phyloP scores from a whole-genome alignment of 2,888 invertebrate genomes.

The Cosmia trapezina region DNA sequence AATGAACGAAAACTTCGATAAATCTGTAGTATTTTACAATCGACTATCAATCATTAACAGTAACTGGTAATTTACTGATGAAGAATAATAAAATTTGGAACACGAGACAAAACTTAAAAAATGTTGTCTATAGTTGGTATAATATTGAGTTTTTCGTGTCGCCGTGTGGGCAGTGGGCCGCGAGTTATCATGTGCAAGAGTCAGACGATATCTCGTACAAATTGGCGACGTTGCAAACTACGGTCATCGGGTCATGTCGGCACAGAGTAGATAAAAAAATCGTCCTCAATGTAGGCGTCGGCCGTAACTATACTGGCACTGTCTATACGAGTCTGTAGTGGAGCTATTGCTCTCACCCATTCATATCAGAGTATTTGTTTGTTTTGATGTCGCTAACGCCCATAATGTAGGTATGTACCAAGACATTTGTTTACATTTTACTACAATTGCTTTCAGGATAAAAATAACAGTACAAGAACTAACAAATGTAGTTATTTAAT shows the following conservation, averaged over 20 bases:
- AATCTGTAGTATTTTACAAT: constrained; percentile 39
- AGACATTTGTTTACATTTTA: constrained; percentile 31
- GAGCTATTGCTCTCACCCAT: constrained; percentile 41
- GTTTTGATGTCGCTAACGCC: constrained; percentile 47
- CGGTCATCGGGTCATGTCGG: constrained; percentile 78
- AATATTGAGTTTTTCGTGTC: constrained; percentile 40
- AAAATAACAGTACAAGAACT: constrained; percentile 1
- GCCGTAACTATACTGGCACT: constrained; percentile 52
- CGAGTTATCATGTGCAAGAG: constrained; percentile 65
- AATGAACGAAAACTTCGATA: constrained; percentile 34
- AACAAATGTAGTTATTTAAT: neutral
- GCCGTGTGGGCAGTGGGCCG: constrained; percentile 29
- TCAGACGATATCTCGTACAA: constrained; percentile 75
- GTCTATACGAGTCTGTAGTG: constrained; percentile 61
- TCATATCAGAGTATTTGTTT: constrained; percentile 56
- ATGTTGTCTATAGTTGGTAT: constrained; percentile 7
- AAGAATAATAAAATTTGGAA: constrained; percentile 39
- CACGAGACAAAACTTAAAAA: constrained; percentile 28
- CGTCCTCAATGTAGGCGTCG: constrained; percentile 64
- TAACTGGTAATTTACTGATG: constrained; percentile 16
- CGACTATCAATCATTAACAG: constrained; percentile 14
- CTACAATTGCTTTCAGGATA: constrained; percentile 16
- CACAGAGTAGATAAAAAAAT: constrained; percentile 74
- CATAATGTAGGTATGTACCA: constrained; percentile 29
- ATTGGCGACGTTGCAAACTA: constrained; percentile 79